These are phyloP conservation scores for Leptinotarsa undecemlineata DNA, from an alignment of 1,140 invertebrate genomes.

Conservation along the genomic window DNA sequence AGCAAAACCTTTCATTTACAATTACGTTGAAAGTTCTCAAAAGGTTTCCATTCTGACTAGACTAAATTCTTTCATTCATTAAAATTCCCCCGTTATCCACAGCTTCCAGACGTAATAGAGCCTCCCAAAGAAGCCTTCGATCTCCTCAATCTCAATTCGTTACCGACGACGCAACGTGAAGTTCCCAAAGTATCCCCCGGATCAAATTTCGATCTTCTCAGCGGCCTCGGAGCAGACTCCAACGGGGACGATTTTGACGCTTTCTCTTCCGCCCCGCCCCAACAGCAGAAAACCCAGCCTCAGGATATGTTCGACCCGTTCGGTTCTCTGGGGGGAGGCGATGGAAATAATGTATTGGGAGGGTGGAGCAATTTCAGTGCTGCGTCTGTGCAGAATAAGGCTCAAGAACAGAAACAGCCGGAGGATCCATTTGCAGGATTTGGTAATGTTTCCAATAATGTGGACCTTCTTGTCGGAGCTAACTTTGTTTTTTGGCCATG, in stretches of 20 bases:
- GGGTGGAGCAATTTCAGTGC: conserved; percentile 44
- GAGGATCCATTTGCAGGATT: conserved; percentile 64
- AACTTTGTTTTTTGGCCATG: too few species aligned
- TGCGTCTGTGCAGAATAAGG: conserved; percentile 25
- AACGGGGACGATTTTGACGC: conserved; percentile 36
- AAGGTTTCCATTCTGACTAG: too few species aligned
- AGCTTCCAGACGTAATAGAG: neutral
- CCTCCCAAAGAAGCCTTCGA: conserved; percentile 55
- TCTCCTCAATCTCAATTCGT: conserved; percentile 59
- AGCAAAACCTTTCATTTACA: neutral
- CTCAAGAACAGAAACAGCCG: conserved; percentile 36
- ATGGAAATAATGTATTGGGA: conserved; percentile 41
- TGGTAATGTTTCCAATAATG: conserved; percentile 23
- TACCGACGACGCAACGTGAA: conserved; percentile 20
- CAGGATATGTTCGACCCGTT: conserved; percentile 54
- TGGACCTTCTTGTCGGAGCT: too few species aligned
- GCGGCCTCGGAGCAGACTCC: conserved; percentile 56
- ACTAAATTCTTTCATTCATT: too few species aligned
- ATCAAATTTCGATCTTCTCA: conserved; percentile 67
- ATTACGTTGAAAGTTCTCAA: neutral
- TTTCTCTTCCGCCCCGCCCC: conserved; percentile 32
- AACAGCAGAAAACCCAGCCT: conserved; percentile 18
- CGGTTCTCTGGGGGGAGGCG: conserved; percentile 41
- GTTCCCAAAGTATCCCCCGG: conserved; percentile 45
- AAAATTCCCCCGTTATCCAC: neutral